These are phyloP conservation scores for Anthoscopus minutus DNA, from an alignment of 2,113 vertebrate species.

Conservation along the genomic window DNA sequence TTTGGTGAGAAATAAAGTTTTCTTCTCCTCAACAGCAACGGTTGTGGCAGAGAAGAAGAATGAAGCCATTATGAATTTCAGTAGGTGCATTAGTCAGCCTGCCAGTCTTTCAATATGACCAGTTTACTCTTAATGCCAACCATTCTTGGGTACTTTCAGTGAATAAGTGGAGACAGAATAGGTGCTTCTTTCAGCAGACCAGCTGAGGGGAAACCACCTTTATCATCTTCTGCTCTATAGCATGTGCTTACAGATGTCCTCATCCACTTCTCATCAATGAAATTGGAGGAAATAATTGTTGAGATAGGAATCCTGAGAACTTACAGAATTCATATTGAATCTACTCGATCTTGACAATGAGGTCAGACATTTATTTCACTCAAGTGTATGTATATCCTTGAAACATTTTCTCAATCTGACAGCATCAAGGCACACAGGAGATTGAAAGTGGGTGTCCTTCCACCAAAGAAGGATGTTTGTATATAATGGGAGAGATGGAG, in stretches of 20 bases:
- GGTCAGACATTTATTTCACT: not conserved
- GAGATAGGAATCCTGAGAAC: not conserved
- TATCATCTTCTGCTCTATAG: not conserved
- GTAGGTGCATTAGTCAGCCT: not conserved
- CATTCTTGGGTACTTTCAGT: not conserved
- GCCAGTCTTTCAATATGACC: not conserved
- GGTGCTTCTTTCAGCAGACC: not conserved
- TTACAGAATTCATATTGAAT: not conserved
- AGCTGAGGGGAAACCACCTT: not conserved
- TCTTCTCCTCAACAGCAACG: not conserved
- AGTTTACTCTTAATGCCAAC: not conserved
- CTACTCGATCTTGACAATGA: not conserved
- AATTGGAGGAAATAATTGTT: not conserved
- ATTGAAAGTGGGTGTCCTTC: not conserved
- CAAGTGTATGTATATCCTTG: not conserved
- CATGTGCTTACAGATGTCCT: not conserved
- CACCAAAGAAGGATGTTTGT: not conserved
- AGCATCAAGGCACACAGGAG: not conserved
- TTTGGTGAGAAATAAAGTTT: not conserved
- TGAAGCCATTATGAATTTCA: not conserved
- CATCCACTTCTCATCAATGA: not conserved
- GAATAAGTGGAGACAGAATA: not conserved
- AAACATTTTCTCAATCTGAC: not conserved
- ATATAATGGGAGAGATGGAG: not conserved
- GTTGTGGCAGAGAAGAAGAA: not conserved